Evolutionary conservation across 2,888 invertebrate species (phyloP).

Genomic region (Brachypalpus laphriformis): DNA sequence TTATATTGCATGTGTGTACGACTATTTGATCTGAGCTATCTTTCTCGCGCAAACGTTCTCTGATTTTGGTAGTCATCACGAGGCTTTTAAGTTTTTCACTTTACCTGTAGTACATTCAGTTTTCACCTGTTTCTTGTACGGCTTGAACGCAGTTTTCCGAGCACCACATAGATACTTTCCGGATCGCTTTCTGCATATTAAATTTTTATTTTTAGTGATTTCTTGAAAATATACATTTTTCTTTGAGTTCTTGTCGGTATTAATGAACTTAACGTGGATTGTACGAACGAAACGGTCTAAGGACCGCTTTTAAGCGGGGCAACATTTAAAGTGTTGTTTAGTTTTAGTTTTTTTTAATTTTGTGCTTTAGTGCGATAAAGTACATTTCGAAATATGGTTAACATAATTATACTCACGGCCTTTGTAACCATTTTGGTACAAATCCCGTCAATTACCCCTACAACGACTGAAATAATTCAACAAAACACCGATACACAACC

Average conservation of each 20-base stretch:
- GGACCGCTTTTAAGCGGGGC: constrained; percentile 63
- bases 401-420: background rate
- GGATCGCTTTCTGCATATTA: too few species aligned
- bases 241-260: background rate
- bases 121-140: constrained; percentile 71
- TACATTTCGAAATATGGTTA: constrained; percentile 38
- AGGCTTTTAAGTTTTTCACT: constrained; percentile 71
- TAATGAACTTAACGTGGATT: constrained; percentile 14
- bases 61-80: constrained; percentile 43
- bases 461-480: constrained; percentile 53
- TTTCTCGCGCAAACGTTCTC: constrained; percentile 39
- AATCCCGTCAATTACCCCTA: constrained; percentile 9
- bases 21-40: constrained; percentile 45
- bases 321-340: constrained; percentile 39
- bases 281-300: constrained; percentile 22
- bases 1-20: constrained; percentile 50
- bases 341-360: background rate
- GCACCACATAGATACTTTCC: constrained; percentile 38
- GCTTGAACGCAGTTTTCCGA: constrained; percentile 66
- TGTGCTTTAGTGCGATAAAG: too few species aligned
- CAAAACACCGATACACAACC: constrained; percentile 38
- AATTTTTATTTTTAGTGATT: background rate
- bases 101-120: constrained; percentile 60
- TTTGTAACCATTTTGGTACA: constrained; percentile 23
- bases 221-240: background rate